Percentiles rank a stretch among this genome's conserved stretches.
Evolutionary conservation across 2,888 invertebrate species (phyloP).

Genomic region (Chirona hameri): DNA sequence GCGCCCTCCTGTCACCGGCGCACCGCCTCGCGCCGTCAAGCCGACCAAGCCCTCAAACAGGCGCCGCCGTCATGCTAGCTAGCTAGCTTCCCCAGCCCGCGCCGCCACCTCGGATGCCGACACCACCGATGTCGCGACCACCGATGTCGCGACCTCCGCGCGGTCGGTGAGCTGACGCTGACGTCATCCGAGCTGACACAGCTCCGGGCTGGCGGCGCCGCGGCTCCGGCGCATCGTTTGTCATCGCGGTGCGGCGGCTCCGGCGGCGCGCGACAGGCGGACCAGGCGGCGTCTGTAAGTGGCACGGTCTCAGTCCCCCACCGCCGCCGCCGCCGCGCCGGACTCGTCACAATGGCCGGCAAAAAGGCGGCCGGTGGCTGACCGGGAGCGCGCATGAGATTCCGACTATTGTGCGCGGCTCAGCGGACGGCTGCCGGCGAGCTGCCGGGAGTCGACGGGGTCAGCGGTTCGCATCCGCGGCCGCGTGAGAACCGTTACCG

Average conservation of each 20-base stretch:
- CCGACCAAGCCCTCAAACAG: too few species aligned
- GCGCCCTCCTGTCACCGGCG: background rate
- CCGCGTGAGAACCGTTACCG: background rate
- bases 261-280: background rate
- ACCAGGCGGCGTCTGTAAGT: background rate
- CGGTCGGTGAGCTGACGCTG: background rate
- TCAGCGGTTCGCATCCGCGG: background rate
- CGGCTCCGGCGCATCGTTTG: background rate
- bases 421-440: background rate
- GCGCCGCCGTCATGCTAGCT: too few species aligned
- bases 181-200: background rate
- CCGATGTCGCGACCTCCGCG: background rate
- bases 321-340: background rate
- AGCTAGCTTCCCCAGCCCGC: too few species aligned
- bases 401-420: background rate
- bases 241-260: background rate
- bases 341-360: background rate
- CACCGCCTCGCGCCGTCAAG: background rate
- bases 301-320: background rate
- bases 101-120: too few species aligned
- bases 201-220: background rate
- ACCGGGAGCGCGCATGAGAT: background rate
- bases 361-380: background rate
- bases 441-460: background rate
- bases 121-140: too few species aligned